Percentiles rank a stretch among this genome's conserved stretches.
phyloP scores from a whole-genome alignment of 2,113 vertebrate genomes.

The Circaetus gallicus region DNA sequence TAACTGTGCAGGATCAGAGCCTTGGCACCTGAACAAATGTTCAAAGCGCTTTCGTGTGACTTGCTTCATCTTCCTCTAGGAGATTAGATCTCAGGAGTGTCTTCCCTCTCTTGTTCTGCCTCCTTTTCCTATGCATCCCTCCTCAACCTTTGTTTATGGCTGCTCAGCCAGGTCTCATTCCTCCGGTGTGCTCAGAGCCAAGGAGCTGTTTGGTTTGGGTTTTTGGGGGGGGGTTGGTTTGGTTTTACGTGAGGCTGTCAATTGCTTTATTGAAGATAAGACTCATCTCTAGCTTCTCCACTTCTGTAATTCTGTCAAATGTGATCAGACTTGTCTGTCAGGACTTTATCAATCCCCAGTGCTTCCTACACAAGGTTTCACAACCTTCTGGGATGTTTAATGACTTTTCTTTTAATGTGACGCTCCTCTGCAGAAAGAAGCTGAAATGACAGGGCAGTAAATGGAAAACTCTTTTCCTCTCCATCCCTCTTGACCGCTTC shows the following conservation, averaged over 20 bases:
- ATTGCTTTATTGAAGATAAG: background rate
- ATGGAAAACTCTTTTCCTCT: background rate
- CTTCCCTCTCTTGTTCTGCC: background rate
- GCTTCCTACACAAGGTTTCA: constrained; percentile 44
- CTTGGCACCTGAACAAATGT: background rate
- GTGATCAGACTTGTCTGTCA: constrained; percentile 44
- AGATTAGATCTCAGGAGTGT: background rate
- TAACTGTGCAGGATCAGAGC: background rate
- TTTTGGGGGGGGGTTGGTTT: no score
- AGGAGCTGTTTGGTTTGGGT: background rate
- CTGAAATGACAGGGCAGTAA: background rate
- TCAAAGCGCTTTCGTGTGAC: background rate
- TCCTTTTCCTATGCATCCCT: background rate
- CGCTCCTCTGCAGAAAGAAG: background rate
- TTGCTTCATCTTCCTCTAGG: background rate
- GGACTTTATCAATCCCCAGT: background rate
- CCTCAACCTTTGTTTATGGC: background rate
- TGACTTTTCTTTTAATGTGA: background rate
- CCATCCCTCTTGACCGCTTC: background rate
- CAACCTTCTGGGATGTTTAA: constrained; percentile 1
- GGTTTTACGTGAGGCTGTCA: background rate
- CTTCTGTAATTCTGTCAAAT: background rate
- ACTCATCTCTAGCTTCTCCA: background rate
- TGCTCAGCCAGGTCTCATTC: background rate
- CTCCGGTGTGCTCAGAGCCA: background rate